phyloP scores from a whole-genome alignment of 2,797 vertebrate species.

The Limnodromus scolopaceus region DNA sequence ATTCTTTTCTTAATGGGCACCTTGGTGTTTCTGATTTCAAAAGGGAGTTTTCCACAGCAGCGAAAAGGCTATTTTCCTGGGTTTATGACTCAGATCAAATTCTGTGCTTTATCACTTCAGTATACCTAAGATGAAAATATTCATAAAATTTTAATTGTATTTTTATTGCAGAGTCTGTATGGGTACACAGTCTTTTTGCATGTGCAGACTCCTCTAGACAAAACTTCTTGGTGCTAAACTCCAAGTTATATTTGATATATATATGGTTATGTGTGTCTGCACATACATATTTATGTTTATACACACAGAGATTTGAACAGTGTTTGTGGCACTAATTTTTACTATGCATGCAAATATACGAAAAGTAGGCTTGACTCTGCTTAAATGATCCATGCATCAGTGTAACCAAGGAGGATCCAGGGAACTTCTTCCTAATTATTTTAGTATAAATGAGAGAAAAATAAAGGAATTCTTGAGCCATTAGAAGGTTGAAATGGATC shows the following conservation, averaged over 20 bases:
- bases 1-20: constrained; percentile 18
- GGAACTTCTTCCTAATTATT: neutral
- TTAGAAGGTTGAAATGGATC: neutral
- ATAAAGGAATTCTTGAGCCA: neutral
- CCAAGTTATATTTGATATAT: neutral
- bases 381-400: neutral
- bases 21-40: constrained; percentile 41
- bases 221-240: neutral
- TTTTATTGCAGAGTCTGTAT: constrained; percentile 10
- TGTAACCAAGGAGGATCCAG: neutral
- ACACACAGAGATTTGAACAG: neutral
- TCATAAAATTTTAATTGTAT: constrained; percentile 51
- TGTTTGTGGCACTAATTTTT: neutral
- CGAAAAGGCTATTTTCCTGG: constrained; percentile 21
- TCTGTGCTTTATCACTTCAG: constrained; percentile 28
- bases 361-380: neutral
- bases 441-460: neutral
- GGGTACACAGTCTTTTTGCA: neutral
- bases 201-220: neutral
- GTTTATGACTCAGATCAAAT: constrained; percentile 57
- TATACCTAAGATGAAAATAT: constrained; percentile 50
- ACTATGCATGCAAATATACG: neutral
- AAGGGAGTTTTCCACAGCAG: constrained; percentile 11
- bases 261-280: neutral
- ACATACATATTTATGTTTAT: neutral